A percentile compares a stretch with the other conserved stretches of the same genome.
Conservation (phyloP, 2,113 vertebrate genomes). For the Hypocryptadius cinnamomeus region DNA sequence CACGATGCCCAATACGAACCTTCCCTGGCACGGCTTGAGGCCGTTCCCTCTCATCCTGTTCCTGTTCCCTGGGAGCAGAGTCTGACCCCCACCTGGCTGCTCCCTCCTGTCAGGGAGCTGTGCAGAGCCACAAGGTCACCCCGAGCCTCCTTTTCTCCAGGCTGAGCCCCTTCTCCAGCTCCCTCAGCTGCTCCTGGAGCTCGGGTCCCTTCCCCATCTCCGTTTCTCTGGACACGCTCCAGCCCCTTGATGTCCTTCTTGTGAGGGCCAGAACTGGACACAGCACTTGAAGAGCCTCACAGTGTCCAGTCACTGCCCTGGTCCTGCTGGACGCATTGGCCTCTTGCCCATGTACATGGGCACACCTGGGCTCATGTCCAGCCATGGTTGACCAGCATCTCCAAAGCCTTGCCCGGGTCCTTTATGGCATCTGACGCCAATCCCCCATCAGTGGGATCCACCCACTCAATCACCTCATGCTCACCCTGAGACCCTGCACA, state of each 20-base stretch:
- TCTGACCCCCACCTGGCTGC: fast-evolving
- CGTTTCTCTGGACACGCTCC: fast-evolving
- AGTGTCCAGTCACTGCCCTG: not conserved
- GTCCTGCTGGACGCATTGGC: not conserved
- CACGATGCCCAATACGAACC: not conserved
- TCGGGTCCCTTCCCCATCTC: not conserved
- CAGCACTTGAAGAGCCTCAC: not conserved
- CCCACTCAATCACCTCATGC: not conserved
- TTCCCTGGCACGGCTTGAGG: not conserved
- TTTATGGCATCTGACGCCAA: not conserved
- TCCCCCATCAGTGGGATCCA: no score
- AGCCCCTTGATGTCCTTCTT: not conserved
- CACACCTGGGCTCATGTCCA: not conserved
- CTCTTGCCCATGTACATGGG: not conserved
- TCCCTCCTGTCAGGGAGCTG: not conserved
- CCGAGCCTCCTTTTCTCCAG: not conserved
- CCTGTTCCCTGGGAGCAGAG: not conserved
- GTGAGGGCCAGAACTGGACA: not conserved
- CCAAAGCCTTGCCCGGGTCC: not conserved
- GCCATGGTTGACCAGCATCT: not conserved
- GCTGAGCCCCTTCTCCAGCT: not conserved
- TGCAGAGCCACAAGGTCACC: not conserved
- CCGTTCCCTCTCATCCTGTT: not conserved
- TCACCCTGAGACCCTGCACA: not conserved
- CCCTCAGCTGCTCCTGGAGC: fast-evolving